Base-by-base conservation (phyloP, 1,140 invertebrate species). In the Pseudomyrmex sp. region DNA sequence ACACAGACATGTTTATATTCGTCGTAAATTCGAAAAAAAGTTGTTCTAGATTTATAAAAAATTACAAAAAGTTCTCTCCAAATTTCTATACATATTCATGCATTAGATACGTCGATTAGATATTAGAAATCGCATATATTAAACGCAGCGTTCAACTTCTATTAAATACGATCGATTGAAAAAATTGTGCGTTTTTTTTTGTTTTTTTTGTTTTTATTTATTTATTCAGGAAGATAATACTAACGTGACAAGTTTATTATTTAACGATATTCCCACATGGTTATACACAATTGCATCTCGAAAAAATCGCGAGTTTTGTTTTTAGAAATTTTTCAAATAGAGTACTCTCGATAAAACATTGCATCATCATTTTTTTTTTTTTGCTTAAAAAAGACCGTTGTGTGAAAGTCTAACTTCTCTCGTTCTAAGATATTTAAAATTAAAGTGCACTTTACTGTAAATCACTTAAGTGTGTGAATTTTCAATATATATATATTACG, bases 151-250 rank as follows among this genome's bases (percentile, higher is more conserved):
- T 62, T 44, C 5, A 73, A 63, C 12, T 35, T 26, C 7, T 35
- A 35, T 35, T 46, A n/a, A 65, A 65, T 44, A 44, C 15, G 10
- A 59, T 66, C 70, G 46, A 54, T 20, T 46, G 46, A 35, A 5
- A 62, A 83, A 84, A 68, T 83, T 66, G 72, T 68, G 48, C 66
- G 73, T 73, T 68, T 85, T 35, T 35, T 35, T 5, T 35, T 35
- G 0, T 35, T 35, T 35, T 35, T 5, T 35, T 26, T 26, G 3
- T 75, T 62, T 7, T 26, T 26, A 26, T 75, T 62, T 7, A 77
- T 56, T 59, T 2, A 66, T 63, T 65, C 35, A 82, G 68, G 68
- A 82, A 82, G 58, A 80, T 82, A 82, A 72, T 12, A 85, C 13
- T 79, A 84, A 80, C 2, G 44, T 18, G 35, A 50, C 7, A 50